Base-by-base conservation (phyloP, 35 echinoderm and acorn worm species). In the Patiria miniata region DNA sequence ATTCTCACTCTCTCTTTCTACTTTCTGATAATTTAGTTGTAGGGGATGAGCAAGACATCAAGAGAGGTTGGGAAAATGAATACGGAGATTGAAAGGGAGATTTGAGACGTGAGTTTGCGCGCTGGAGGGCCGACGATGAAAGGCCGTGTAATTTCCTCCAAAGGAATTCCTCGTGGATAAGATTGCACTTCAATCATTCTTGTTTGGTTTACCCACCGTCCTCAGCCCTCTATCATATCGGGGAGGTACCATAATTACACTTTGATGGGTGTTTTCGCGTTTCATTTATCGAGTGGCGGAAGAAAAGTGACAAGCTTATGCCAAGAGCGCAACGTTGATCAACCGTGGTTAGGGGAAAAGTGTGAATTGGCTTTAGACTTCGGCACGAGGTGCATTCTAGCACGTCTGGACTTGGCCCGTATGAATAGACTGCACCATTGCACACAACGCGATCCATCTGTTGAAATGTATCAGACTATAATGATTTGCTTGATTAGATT, bases 111-210 rank as follows among this genome's bases (percentile, higher is more conserved):
- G 2, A 60, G 57, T 26, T n/a, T n/a, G 42, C 12, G 42, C 42
- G 12, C 42, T 6, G 42, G 0, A 26, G 34, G 65, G 65, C 65
- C 65, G 26, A 26, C 10, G 65, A 30, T 73, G 65, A 73, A 73
- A 36, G 3, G 29, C 14, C 42, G 4, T 26, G 65, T 60, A 36
- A 73, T 73, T 73, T 73, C 29, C 19, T 73, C 65, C 34, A 73
- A 73, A 73, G 65, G 65, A 73, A 73, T 73, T 73, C 65, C 65
- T n/a, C 14, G 65, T 12, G 26, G 26, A 10, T 30, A 73, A 34
- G 65, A 73, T 73, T 73, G 65, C 65, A 73, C 26, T 73, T 30
- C 65, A 73, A 73, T 73, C 26, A 73, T 36, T 23, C 65, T 26
- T 10, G 21, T 73, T 36, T 73, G 65, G 4, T 73, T 73, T 73